phyloP scores from a whole-genome alignment of 2,888 invertebrate species.

The Brachycybe producta region DNA sequence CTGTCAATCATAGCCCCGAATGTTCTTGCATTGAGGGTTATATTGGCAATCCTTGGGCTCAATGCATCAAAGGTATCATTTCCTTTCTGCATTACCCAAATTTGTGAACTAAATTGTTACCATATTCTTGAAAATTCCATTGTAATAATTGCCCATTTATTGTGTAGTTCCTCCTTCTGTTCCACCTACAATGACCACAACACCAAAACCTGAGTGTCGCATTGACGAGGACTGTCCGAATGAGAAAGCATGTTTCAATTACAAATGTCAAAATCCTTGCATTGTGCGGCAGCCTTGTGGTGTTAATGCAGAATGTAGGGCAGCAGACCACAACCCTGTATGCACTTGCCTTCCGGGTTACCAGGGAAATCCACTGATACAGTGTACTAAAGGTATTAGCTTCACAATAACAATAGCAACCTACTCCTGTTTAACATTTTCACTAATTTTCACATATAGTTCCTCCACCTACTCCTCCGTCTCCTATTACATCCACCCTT shows the following conservation, averaged over 20 bases:
- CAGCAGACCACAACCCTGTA: constrained; percentile 26
- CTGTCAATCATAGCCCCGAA: constrained; percentile 65
- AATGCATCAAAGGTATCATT: constrained; percentile 48
- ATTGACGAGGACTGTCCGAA: neutral
- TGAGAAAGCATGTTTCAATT: constrained; percentile 56
- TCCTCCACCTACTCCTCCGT: neutral
- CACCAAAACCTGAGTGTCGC: constrained; percentile 2
- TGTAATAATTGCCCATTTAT: too few relatives aligned
- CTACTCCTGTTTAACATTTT: too few relatives aligned
- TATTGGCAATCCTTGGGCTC: constrained; percentile 63
- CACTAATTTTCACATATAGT: too few relatives aligned
- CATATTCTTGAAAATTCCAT: too few relatives aligned
- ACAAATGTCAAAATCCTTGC: constrained; percentile 64
- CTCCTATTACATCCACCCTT: neutral
- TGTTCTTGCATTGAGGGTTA: constrained; percentile 63
- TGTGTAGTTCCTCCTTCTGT: neutral
- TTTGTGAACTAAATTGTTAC: too few relatives aligned
- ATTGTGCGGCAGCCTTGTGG: constrained; percentile 24
- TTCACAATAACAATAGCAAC: too few relatives aligned
- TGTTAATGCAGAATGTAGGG: constrained; percentile 26
- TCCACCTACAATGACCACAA: neutral
- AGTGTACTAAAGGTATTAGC: constrained; percentile 26
- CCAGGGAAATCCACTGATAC: constrained; percentile 27
- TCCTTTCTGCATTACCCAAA: too few relatives aligned
- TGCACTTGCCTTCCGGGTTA: constrained; percentile 30